Percentiles rank a stretch among this genome's conserved stretches.
phyloP scores from a whole-genome alignment of 2,113 vertebrate genomes.

The Guaruba guarouba region DNA sequence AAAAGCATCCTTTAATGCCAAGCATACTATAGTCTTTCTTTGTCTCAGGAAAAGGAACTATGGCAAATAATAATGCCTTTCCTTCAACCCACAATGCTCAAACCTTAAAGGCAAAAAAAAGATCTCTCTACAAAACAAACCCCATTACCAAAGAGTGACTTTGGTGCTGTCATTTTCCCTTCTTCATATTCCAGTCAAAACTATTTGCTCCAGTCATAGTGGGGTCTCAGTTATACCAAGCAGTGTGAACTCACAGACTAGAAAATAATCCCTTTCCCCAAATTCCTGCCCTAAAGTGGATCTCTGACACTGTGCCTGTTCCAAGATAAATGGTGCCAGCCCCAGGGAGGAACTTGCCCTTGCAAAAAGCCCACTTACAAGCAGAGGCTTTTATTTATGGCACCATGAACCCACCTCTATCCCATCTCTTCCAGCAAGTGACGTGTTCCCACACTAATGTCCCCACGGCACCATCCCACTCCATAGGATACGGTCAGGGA shows the following conservation, averaged over 20 bases:
- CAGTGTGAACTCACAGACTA: not conserved
- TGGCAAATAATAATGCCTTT: not conserved
- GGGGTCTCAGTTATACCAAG: accelerated
- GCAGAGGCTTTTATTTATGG: not conserved
- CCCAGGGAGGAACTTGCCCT: not conserved
- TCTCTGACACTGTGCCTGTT: not conserved
- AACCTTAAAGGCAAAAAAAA: not conserved
- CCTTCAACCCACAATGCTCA: not conserved
- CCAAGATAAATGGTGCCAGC: not conserved
- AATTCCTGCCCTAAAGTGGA: not conserved
- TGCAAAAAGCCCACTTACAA: not conserved
- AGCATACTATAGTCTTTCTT: not conserved
- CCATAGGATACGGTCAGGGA: accelerated
- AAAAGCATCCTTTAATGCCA: not conserved
- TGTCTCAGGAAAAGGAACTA: not conserved
- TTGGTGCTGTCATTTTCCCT: not conserved
- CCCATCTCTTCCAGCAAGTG: not conserved
- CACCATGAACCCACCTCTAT: not conserved
- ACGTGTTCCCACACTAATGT: accelerated
- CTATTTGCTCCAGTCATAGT: accelerated
- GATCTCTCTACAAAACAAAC: not conserved
- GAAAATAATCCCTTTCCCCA: not conserved
- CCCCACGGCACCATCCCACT: accelerated
- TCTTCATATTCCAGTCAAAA: not conserved
- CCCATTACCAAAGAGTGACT: not conserved